phyloP scores from a whole-genome alignment of 1,140 invertebrate species.

The Cryptotermes secundus region DNA sequence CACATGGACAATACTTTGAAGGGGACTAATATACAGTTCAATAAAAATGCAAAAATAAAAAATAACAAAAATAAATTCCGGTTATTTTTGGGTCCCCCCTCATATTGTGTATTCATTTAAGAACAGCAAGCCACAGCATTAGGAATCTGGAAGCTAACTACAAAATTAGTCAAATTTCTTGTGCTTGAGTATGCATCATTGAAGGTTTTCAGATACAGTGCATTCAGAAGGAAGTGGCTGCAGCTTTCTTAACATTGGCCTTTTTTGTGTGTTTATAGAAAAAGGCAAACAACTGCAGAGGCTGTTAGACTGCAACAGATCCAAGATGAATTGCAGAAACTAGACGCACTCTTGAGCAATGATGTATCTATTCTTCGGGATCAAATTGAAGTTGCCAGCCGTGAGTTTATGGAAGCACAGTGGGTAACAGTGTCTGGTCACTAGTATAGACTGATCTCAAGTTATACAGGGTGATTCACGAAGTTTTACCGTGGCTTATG shows the following conservation, averaged over 20 bases:
- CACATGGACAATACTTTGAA: too few relatives aligned
- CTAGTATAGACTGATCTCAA: too few relatives aligned
- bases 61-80: too few relatives aligned
- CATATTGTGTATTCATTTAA: too few relatives aligned
- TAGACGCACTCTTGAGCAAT: constrained; percentile 60
- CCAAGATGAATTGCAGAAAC: constrained; percentile 67
- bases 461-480: too few relatives aligned
- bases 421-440: constrained; percentile 46
- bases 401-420: constrained; percentile 67
- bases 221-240: neutral
- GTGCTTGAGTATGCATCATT: neutral
- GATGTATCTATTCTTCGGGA: constrained; percentile 73
- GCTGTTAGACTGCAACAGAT: constrained; percentile 66
- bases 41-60: too few relatives aligned
- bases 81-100: too few relatives aligned
- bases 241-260: neutral
- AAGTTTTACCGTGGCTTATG: too few relatives aligned
- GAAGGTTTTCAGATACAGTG: constrained; percentile 15
- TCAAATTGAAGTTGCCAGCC: constrained; percentile 73
- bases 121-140: too few relatives aligned
- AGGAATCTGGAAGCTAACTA: too few relatives aligned
- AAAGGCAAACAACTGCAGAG: constrained; percentile 70
- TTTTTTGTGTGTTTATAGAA: constrained; percentile 50
- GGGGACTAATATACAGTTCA: too few relatives aligned
- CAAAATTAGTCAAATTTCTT: too few relatives aligned